Evolutionary conservation across 1,140 invertebrate genomes (phyloP).

Genomic region (Heliothis virescens): DNA sequence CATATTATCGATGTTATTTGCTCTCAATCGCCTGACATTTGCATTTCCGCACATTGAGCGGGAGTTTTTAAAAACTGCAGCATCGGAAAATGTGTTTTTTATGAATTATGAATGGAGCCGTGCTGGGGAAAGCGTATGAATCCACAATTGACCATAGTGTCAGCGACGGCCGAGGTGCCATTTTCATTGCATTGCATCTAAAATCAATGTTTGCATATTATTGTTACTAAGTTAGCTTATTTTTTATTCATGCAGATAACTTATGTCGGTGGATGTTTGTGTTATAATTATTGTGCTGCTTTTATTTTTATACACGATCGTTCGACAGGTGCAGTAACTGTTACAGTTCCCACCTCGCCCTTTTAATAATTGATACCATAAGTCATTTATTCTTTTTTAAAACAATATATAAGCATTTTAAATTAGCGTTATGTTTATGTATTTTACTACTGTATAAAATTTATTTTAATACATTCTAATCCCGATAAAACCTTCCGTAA

Average conservation of each 20-base stretch:
- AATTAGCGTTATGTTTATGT: no score
- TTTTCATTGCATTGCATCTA: background rate
- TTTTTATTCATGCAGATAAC: no score
- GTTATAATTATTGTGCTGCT: no score
- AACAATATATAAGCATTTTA: no score
- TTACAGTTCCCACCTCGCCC: no score
- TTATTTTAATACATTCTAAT: background rate
- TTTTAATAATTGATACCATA: no score
- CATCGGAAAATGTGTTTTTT: conserved; percentile 49
- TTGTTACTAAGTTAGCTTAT: no score
- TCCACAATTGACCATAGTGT: background rate
- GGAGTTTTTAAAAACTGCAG: conserved; percentile 26
- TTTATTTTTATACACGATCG: no score
- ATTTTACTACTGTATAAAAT: no score
- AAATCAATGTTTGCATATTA: background rate
- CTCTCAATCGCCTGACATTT: background rate
- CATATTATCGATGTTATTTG: background rate
- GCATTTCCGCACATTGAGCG: background rate
- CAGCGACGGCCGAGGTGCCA: conserved; percentile 10
- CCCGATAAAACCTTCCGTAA: background rate
- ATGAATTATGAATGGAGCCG: conserved; percentile 54
- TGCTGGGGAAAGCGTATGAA: conserved; percentile 35
- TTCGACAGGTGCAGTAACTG: no score
- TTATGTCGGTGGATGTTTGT: no score
- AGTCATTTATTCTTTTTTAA: no score